phyloP scores from a whole-genome alignment of 1,140 invertebrate species.

The Drosophila rhopaloa region DNA sequence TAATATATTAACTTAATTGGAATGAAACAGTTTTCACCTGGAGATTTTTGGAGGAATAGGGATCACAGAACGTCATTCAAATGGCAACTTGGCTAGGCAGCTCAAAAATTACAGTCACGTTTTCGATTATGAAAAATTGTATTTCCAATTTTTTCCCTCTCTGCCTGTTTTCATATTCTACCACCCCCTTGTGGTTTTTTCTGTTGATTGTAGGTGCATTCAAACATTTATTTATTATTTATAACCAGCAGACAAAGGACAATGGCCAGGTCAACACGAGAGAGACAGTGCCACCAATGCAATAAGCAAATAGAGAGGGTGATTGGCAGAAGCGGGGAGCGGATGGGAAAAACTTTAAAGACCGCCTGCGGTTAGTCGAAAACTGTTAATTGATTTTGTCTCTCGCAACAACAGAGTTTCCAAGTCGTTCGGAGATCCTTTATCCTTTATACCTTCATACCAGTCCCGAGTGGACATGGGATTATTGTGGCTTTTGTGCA shows the following conservation, averaged over 20 bases:
- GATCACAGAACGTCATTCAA: constrained; percentile 16
- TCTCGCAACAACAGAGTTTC: constrained; percentile 27
- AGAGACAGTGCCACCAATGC: neutral
- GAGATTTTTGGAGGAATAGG: constrained; percentile 1
- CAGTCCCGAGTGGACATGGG: constrained; percentile 1
- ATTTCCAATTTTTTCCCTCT: constrained; percentile 52
- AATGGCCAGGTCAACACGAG: constrained; percentile 1
- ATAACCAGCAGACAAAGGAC: constrained; percentile 27
- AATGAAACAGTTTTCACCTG: no score
- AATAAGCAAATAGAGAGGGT: constrained; percentile 2
- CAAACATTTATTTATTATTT: constrained; percentile 68
- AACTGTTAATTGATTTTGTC: constrained; percentile 79
- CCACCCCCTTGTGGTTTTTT: constrained; percentile 15
- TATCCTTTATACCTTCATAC: constrained; percentile 11
- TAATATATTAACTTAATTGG: no score
- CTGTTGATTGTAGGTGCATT: constrained; percentile 47
- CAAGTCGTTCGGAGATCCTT: constrained; percentile 21
- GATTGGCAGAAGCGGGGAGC: neutral
- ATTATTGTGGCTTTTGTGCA: constrained; percentile 74
- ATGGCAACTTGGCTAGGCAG: constrained; percentile 27
- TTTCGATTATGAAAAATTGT: constrained; percentile 83
- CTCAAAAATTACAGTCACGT: constrained; percentile 80
- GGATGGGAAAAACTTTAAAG: constrained; percentile 29
- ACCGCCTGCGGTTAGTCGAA: constrained; percentile 52
- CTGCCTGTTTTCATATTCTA: constrained; percentile 13